These are phyloP conservation scores for Cheilosia impressa DNA, from an alignment of 2,888 invertebrate genomes.

Conservation along the genomic window DNA sequence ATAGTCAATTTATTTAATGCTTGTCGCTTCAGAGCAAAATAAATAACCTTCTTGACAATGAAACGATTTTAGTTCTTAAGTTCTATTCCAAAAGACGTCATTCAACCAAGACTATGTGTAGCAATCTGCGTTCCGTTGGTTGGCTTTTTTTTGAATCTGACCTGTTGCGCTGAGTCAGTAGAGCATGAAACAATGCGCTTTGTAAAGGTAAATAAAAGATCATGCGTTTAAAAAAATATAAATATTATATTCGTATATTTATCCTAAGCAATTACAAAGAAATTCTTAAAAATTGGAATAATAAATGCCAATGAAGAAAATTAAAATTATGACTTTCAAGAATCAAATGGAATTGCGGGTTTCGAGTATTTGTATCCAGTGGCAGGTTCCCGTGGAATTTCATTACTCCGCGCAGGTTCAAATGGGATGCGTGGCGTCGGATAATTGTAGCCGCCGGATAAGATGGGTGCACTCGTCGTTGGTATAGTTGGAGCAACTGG, in stretches of 20 bases:
- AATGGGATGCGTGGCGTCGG: constrained; percentile 53
- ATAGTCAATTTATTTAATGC: too few species aligned
- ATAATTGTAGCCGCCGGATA: constrained; percentile 36
- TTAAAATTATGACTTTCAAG: constrained; percentile 1
- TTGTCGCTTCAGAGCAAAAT: too few species aligned
- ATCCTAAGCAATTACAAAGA: constrained; percentile 19
- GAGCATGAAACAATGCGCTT: too few species aligned
- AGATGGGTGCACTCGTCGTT: not conserved
- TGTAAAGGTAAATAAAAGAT: not conserved
- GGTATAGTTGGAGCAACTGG: too few species aligned
- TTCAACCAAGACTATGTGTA: too few species aligned
- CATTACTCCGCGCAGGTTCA: constrained; percentile 39
- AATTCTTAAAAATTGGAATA: constrained; percentile 3
- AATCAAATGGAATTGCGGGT: constrained; percentile 45
- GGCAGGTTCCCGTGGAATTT: constrained; percentile 18
- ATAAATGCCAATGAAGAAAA: not conserved
- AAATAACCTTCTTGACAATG: too few species aligned
- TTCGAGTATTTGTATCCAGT: constrained; percentile 53
- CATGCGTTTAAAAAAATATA: not conserved
- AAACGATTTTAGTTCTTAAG: too few species aligned
- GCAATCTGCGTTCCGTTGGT: too few species aligned
- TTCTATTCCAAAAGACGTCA: too few species aligned
- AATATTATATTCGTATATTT: constrained; percentile 9
- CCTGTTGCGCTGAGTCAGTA: too few species aligned
- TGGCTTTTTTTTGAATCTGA: too few species aligned